Base-by-base conservation (phyloP, 2,797 vertebrate genomes). In the Distichodus sexfasciatus region DNA sequence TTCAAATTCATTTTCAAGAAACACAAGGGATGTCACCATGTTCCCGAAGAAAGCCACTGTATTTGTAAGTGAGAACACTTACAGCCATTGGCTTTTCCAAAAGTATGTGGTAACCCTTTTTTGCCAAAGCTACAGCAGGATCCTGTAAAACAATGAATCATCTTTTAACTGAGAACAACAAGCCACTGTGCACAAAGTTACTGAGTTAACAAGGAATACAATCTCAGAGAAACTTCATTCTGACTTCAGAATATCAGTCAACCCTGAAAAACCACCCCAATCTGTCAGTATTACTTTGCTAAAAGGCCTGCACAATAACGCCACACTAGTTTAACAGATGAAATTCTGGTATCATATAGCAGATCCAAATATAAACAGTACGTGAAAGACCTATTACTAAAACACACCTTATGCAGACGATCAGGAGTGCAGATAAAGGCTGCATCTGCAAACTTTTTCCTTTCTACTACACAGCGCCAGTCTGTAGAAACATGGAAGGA, bases 71-170 rank as follows among this genome's bases (percentile, higher is more conserved):
- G n/a, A 46, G 3, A 4, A 26, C 17, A 91, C 93, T 90, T 79
- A 94, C 93, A 17, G 91, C 92, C 93, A 91, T 87, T 63, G 92
- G 91, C 80, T 94, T 91, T 65, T 92, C 92, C 87, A 94, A 77
- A 33, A 94, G 84, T 72, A 93, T 71, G 63, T 94, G 89, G 76
- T 94, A 93, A 46, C 90, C 89, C 65, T 86, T 90, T 47, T 82
- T 87, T 0, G 84, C 92, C 79, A 94, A 93, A 24, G 88, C 88
- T 72, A 92, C 85, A 0, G 78, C 90, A 51, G 90, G 91, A 4
- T 91, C 91, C 94, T 94, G 72, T 0, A 40, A 11, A 78, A 77
- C 47, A 82, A 9, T 75, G 11, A 17, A 66, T 1, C 23, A 26
- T 2, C 19, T 43, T 47, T 23, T 14, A 19, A 24, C 11, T 35